These are phyloP conservation scores for Brachionus paranguensis DNA, from an alignment of 1,140 invertebrate genomes.

Conservation along the genomic window DNA sequence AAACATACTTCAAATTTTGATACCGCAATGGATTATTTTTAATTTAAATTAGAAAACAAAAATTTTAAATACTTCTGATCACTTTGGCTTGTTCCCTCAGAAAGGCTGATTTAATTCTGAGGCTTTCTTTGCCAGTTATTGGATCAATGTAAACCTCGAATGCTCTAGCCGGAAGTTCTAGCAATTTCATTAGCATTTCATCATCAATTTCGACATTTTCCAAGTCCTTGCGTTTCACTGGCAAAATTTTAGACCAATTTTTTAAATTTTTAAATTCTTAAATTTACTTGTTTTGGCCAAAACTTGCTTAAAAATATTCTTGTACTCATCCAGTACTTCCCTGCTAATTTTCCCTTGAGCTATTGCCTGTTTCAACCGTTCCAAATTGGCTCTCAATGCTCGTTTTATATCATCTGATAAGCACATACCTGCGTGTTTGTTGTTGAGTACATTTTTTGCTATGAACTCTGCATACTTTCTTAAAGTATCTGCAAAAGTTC, in stretches of 20 bases:
- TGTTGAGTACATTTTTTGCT: neutral
- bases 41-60: neutral
- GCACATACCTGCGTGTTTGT: slow-evolving; percentile 2
- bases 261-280: neutral
- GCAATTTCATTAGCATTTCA: slow-evolving; percentile 13
- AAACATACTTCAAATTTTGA: too few relatives aligned
- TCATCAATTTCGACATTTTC: slow-evolving; percentile 31
- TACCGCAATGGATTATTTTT: too few relatives aligned
- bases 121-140: neutral
- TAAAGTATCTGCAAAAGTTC: neutral
- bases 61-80: slow-evolving; percentile 10
- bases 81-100: slow-evolving; percentile 11
- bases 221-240: slow-evolving; percentile 29
- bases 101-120: slow-evolving; percentile 23
- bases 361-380: slow-evolving; percentile 21
- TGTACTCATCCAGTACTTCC: slow-evolving; percentile 34
- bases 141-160: slow-evolving; percentile 38
- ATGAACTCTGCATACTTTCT: slow-evolving; percentile 19
- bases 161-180: slow-evolving; percentile 14
- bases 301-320: slow-evolving; percentile 35
- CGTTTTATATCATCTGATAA: slow-evolving; percentile 35
- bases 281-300: slow-evolving; percentile 30
- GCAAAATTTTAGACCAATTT: neutral
- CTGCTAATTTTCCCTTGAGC: slow-evolving; percentile 18
- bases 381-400: slow-evolving; percentile 34